Percentiles rank a stretch among this genome's conserved stretches.
Conservation (phyloP, 2,888 invertebrate genomes). For the Drosophila mayaguana region DNA sequence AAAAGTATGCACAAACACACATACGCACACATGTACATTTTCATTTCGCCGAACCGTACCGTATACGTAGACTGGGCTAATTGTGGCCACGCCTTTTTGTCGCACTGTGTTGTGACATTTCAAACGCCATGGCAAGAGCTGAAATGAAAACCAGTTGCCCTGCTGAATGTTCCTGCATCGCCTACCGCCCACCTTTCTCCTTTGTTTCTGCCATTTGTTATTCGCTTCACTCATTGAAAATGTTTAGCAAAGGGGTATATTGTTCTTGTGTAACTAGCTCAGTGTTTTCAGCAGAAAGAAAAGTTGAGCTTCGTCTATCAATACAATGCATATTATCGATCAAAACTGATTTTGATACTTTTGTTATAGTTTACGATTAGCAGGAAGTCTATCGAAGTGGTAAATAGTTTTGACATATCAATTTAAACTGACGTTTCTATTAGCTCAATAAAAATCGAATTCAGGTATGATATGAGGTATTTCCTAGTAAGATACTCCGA, state of each 20-base stretch:
- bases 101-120: constrained; percentile 69
- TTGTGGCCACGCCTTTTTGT: constrained; percentile 78
- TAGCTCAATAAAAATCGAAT: too few relatives aligned
- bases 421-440: too few relatives aligned
- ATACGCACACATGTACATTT: constrained; percentile 25
- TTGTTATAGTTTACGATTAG: background rate
- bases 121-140: constrained; percentile 50
- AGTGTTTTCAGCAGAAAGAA: too few relatives aligned
- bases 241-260: background rate
- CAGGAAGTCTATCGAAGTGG: too few relatives aligned
- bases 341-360: too few relatives aligned
- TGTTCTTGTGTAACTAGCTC: background rate
- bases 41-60: constrained; percentile 4
- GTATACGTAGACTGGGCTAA: constrained; percentile 56
- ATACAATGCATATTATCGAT: background rate
- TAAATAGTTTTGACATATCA: background rate
- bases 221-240: constrained; percentile 1
- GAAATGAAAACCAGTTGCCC: constrained; percentile 56
- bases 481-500: too few relatives aligned
- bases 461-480: too few relatives aligned
- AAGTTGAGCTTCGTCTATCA: background rate
- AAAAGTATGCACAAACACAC: constrained; percentile 31
- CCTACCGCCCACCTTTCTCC: background rate
- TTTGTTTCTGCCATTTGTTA: constrained; percentile 49
- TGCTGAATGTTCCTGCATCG: background rate